Percentiles rank a stretch among this genome's conserved stretches.
Conservation (phyloP, 2,113 vertebrate species). For the Cisticola juncidis region DNA sequence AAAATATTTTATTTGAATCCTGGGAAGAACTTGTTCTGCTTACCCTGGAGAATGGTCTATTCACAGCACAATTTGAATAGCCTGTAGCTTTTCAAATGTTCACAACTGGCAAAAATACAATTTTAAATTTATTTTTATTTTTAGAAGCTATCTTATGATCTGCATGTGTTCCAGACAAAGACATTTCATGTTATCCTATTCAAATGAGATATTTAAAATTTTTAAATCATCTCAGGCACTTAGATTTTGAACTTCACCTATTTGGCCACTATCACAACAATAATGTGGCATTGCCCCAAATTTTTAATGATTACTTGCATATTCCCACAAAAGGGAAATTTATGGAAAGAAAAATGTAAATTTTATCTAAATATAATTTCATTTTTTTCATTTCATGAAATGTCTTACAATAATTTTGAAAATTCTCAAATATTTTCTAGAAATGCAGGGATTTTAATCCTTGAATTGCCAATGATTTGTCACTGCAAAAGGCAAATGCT, state of each 20-base stretch:
- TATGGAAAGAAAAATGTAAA: background rate
- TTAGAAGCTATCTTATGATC: background rate
- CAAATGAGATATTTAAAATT: background rate
- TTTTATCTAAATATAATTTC: background rate
- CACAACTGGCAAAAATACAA: background rate
- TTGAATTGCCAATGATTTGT: background rate
- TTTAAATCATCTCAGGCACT: background rate
- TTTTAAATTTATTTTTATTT: background rate
- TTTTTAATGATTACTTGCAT: background rate
- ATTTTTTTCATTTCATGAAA: background rate
- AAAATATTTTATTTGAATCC: conserved; percentile 56
- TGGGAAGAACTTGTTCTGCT: conserved; percentile 36
- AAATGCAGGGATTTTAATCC: background rate
- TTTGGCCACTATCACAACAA: background rate
- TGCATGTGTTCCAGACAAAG: background rate
- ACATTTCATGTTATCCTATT: background rate
- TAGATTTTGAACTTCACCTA: background rate
- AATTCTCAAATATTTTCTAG: background rate
- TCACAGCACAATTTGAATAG: background rate
- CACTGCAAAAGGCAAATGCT: background rate
- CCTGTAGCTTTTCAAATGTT: background rate
- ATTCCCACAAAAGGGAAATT: background rate
- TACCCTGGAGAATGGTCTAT: background rate
- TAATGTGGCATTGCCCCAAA: background rate
- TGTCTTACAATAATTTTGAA: background rate